A percentile compares a stretch with the other conserved stretches of the same genome.
phyloP scores from a whole-genome alignment of 2,797 vertebrate genomes.

The Falco rusticolus region DNA sequence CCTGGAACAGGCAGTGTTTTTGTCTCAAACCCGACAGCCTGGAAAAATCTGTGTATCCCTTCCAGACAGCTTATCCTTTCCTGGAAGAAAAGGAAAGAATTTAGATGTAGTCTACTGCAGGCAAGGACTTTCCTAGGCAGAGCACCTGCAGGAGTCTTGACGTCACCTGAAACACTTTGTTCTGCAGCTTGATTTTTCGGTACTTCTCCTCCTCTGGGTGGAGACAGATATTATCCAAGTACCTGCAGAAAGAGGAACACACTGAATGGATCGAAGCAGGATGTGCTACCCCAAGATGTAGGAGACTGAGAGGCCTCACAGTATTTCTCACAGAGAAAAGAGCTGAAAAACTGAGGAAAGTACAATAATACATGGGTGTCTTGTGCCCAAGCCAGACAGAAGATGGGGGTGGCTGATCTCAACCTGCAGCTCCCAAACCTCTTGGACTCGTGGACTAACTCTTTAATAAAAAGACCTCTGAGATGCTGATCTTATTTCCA shows the following conservation, averaged over 20 bases:
- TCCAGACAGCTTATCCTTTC: slow-evolving; percentile 89
- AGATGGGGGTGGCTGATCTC: neutral
- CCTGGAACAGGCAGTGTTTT: slow-evolving; percentile 80
- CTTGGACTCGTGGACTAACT: neutral
- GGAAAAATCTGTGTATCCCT: slow-evolving; percentile 87
- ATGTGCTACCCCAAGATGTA: neutral
- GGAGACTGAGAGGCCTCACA: neutral
- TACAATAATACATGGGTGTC: neutral
- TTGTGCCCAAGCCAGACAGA: neutral
- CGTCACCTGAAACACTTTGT: slow-evolving; percentile 92
- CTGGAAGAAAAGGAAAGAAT: slow-evolving; percentile 66
- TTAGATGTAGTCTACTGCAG: neutral
- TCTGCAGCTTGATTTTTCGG: slow-evolving; percentile 87
- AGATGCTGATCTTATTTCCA: neutral
- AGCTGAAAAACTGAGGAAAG: neutral
- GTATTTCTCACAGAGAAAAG: neutral
- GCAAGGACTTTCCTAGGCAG: neutral
- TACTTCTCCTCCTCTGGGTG: slow-evolving; percentile 91
- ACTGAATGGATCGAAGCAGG: neutral
- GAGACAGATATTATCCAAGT: slow-evolving; percentile 92
- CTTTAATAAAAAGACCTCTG: neutral
- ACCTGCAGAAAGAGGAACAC: slow-evolving; percentile 73
- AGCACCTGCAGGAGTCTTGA: neutral
- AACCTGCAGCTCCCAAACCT: neutral
- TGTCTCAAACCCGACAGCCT: slow-evolving; percentile 89